Conservation (phyloP, 2,113 vertebrate genomes). For the Mixornis gularis region DNA sequence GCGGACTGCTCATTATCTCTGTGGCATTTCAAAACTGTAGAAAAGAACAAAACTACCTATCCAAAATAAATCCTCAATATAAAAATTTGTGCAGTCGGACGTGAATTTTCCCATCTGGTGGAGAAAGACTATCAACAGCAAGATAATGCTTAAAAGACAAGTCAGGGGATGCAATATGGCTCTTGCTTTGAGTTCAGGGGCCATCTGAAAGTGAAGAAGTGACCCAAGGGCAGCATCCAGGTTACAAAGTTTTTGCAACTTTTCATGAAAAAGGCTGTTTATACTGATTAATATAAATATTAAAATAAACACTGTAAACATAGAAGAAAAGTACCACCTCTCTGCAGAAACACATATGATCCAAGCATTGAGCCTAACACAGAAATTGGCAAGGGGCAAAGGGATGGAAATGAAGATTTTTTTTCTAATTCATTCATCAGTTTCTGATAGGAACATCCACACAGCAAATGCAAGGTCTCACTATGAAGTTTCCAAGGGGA, state of each 20-base stretch:
- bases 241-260: not conserved
- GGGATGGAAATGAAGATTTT: not conserved
- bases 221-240: not conserved
- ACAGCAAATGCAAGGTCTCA: not conserved
- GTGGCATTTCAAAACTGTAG: not conserved
- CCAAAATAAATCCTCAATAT: not conserved
- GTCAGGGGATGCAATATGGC: not conserved
- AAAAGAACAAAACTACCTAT: not conserved
- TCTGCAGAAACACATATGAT: not conserved
- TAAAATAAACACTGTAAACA: not conserved
- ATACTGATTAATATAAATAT: not conserved
- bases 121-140: not conserved
- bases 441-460: not conserved
- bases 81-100: not conserved
- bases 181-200: not conserved
- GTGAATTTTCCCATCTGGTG: conserved; percentile 22
- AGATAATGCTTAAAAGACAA: not conserved
- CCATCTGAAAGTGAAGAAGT: not conserved
- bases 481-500: not conserved
- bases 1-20: not conserved
- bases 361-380: not conserved
- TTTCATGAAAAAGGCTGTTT: not conserved
- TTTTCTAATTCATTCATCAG: not conserved
- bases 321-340: not conserved
- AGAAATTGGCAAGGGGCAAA: not conserved